Evolutionary conservation across 2,888 invertebrate species (phyloP).

Genomic region (Diarsia brunnea): DNA sequence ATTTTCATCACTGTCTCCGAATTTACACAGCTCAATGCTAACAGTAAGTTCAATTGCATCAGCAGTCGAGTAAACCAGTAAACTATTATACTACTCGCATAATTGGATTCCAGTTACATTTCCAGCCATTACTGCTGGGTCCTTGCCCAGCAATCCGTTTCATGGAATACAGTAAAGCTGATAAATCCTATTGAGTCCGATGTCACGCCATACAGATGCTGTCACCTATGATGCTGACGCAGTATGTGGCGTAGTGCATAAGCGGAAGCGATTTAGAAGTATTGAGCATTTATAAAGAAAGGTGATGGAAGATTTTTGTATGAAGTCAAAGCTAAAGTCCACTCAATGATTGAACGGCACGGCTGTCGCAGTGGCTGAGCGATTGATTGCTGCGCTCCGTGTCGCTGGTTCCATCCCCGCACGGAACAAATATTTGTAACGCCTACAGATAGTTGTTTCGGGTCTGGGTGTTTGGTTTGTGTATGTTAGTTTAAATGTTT

Average conservation of each 20-base stretch:
- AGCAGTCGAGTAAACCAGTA: neutral
- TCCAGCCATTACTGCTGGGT: constrained; percentile 17
- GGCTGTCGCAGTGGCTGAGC: too few relatives aligned
- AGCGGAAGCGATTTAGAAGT: constrained; percentile 11
- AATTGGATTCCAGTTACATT: constrained; percentile 37
- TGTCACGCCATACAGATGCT: constrained; percentile 50
- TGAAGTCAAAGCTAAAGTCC: too few relatives aligned
- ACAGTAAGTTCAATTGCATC: constrained; percentile 3
- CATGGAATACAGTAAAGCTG: constrained; percentile 50
- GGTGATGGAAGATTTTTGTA: too few relatives aligned
- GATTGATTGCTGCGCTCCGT: too few relatives aligned
- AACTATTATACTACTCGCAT: neutral
- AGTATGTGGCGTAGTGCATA: constrained; percentile 8
- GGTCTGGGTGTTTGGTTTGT: too few relatives aligned
- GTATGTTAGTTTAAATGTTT: too few relatives aligned
- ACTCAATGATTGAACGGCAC: too few relatives aligned
- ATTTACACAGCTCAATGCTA: neutral
- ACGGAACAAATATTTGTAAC: too few relatives aligned
- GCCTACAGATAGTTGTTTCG: too few relatives aligned
- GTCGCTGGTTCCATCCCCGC: too few relatives aligned
- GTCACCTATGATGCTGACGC: constrained; percentile 56
- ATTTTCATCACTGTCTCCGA: neutral
- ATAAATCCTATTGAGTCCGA: constrained; percentile 60
- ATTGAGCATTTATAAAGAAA: neutral
- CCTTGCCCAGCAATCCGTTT: constrained; percentile 34